phyloP scores from a whole-genome alignment of 92 coral and sea anemone species.

The Phenganax subtilis region DNA sequence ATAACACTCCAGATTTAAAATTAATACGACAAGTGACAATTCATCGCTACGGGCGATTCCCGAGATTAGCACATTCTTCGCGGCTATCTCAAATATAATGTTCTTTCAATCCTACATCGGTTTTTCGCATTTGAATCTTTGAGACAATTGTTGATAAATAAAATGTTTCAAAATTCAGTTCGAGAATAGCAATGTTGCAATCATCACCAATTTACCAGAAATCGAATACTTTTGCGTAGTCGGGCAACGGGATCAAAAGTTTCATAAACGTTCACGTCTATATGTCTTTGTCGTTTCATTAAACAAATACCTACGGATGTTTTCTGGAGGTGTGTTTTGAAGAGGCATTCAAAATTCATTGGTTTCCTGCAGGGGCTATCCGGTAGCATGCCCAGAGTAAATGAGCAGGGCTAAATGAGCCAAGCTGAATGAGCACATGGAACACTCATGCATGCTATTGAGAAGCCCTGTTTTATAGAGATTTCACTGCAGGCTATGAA shows the following conservation, averaged over 20 bases:
- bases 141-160: too few species aligned
- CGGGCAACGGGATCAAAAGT: background rate
- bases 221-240: background rate
- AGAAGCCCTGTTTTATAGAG: background rate
- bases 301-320: background rate
- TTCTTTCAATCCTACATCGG: background rate
- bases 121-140: too few species aligned
- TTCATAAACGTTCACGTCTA: background rate
- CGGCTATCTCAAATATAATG: background rate
- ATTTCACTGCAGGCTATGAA: background rate
- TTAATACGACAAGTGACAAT: constrained; percentile 6
- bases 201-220: background rate
- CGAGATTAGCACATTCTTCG: background rate
- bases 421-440: background rate
- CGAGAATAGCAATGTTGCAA: constrained; percentile 1
- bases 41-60: background rate
- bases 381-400: background rate
- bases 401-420: background rate
- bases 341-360: background rate
- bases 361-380: background rate
- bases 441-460: constrained; percentile 1
- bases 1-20: background rate
- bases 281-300: background rate
- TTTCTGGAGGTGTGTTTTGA: background rate
- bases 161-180: background rate